A percentile compares a stretch with the other conserved stretches of the same genome.
These are phyloP conservation scores for Amblyornis subalaris DNA, from an alignment of 2,113 vertebrate species.

Conservation along the genomic window DNA sequence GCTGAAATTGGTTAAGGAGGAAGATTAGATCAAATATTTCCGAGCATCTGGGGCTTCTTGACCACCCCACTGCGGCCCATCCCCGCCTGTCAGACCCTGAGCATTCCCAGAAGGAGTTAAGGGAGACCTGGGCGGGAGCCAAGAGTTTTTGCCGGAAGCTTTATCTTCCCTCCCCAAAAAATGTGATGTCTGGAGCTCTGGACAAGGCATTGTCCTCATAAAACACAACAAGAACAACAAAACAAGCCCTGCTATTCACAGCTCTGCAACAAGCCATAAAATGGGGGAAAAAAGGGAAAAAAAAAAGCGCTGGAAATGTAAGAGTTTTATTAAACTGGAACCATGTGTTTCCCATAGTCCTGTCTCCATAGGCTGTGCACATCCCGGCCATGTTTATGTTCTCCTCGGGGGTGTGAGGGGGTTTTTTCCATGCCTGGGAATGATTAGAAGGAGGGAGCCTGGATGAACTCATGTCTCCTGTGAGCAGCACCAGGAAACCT, in stretches of 20 bases:
- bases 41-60: conserved; percentile 8
- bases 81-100: background rate
- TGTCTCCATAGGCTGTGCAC: conserved; percentile 36
- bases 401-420: conserved; percentile 46
- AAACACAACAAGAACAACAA: conserved; percentile 27
- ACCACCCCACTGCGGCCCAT: background rate
- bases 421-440: conserved; percentile 49
- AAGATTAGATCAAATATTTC: conserved; percentile 42
- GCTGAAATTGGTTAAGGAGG: background rate
- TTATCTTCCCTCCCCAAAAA: background rate
- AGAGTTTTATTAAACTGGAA: conserved; percentile 36
- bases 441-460: conserved; percentile 28
- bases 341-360: conserved; percentile 53
- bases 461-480: conserved; percentile 60
- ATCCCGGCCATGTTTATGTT: conserved; percentile 59
- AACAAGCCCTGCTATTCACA: conserved; percentile 14
- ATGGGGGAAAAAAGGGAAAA: background rate
- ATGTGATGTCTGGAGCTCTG: conserved; percentile 25
- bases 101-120: conserved; percentile 48
- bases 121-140: background rate
- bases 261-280: background rate
- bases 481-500: conserved; percentile 29
- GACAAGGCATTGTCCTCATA: conserved; percentile 24
- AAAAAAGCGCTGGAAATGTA: background rate
- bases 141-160: conserved; percentile 31